Percentiles rank a stretch among this genome's conserved stretches.
These are phyloP conservation scores for Novumbra hubbsi DNA, from an alignment of 2,797 vertebrate genomes.

Conservation along the genomic window DNA sequence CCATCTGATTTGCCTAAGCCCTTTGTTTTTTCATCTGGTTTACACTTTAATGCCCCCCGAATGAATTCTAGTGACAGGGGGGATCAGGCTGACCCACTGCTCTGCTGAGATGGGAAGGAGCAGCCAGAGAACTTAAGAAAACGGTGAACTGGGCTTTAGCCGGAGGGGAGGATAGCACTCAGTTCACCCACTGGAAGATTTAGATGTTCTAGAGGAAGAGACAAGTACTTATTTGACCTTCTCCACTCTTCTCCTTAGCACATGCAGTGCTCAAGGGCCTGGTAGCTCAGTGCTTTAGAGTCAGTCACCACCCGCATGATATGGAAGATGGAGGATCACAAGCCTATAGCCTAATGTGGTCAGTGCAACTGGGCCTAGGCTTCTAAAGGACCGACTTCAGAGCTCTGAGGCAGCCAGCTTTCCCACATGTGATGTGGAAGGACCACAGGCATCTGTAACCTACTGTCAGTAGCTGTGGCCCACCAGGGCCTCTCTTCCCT, in stretches of 20 bases:
- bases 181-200: background rate
- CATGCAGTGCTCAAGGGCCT: constrained; percentile 43
- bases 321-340: constrained; percentile 6
- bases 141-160: background rate
- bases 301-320: constrained; percentile 39
- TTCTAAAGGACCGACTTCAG: background rate
- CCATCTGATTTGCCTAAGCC: constrained; percentile 99
- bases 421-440: constrained; percentile 39
- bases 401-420: constrained; percentile 16
- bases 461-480: constrained; percentile 18
- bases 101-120: constrained; percentile 55
- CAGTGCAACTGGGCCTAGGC: background rate
- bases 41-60: constrained; percentile 96
- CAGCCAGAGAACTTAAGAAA: constrained; percentile 76
- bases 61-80: constrained; percentile 44
- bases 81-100: constrained; percentile 88
- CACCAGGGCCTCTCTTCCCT: constrained; percentile 14
- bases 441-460: constrained; percentile 22
- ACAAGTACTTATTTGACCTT: constrained; percentile 63
- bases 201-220: constrained; percentile 9
- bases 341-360: background rate
- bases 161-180: constrained; percentile 66
- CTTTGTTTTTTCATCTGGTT: constrained; percentile 99
- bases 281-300: constrained; percentile 45
- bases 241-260: constrained; percentile 56